A percentile compares a stretch with the other conserved stretches of the same genome.
Evolutionary conservation across 2,113 vertebrate species (phyloP).

Genomic region (Craseonycteris thonglongyai): DNA sequence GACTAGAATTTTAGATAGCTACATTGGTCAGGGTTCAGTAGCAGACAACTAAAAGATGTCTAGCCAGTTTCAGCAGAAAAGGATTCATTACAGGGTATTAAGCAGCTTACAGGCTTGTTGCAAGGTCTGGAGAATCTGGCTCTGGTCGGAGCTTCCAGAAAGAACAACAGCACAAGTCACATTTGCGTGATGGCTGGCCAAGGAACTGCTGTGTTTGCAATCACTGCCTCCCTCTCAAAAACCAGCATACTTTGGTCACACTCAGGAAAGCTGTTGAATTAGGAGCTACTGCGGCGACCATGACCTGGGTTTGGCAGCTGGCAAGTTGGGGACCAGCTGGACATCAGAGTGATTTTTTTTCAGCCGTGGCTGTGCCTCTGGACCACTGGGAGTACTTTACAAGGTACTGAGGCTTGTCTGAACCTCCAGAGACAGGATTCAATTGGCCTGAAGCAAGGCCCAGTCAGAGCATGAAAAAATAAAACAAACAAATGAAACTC

Average conservation of each 20-base stretch:
- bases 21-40: not conserved
- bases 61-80: not conserved
- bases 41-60: not conserved
- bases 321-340: not conserved
- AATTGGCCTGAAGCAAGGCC: slow-evolving; percentile 28
- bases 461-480: not conserved
- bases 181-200: not conserved
- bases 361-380: not conserved
- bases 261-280: not conserved
- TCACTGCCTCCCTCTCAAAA: not conserved
- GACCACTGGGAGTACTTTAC: not conserved
- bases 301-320: not conserved
- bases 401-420: not conserved
- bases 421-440: not conserved
- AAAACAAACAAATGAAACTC: not conserved
- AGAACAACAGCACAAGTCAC: not conserved
- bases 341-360: not conserved
- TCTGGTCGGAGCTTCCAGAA: not conserved
- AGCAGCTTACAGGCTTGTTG: not conserved
- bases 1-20: not conserved
- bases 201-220: not conserved
- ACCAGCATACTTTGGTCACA: not conserved
- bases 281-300: not conserved
- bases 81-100: not conserved
- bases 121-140: not conserved